These are phyloP conservation scores for Lucilia cuprina DNA, from an alignment of 1,140 invertebrate species.

Conservation along the genomic window DNA sequence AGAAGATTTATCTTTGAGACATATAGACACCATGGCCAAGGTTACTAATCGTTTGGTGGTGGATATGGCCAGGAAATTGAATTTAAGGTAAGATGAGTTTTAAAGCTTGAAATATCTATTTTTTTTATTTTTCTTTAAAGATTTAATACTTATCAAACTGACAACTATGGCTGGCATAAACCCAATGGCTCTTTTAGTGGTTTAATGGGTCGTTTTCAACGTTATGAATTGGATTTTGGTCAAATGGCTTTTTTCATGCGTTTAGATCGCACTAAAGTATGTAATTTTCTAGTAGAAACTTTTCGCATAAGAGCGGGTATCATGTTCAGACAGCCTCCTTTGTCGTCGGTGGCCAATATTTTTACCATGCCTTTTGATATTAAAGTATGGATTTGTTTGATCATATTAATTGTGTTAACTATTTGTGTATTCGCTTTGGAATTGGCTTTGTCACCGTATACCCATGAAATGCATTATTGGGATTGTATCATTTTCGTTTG, in stretches of 20 bases:
- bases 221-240: slow-evolving; percentile 65
- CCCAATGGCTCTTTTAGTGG: slow-evolving; percentile 67
- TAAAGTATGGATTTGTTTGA: slow-evolving; percentile 69
- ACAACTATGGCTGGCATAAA: slow-evolving; percentile 65
- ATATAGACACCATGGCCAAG: slow-evolving; percentile 66
- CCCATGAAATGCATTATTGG: slow-evolving; percentile 56
- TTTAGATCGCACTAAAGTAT: slow-evolving; percentile 63
- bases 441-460: slow-evolving; percentile 47
- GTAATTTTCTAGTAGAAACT: slow-evolving; percentile 66
- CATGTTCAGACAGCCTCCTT: slow-evolving; percentile 72
- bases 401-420: slow-evolving; percentile 54
- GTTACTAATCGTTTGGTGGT: slow-evolving; percentile 64
- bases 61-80: slow-evolving; percentile 62
- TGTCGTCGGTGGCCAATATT: slow-evolving; percentile 72
- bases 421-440: slow-evolving; percentile 50
- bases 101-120: too few relatives aligned
- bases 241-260: slow-evolving; percentile 67
- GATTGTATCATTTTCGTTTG: slow-evolving; percentile 65
- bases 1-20: slow-evolving; percentile 62
- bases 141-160: slow-evolving; percentile 64
- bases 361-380: slow-evolving; percentile 71
- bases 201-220: slow-evolving; percentile 66
- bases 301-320: slow-evolving; percentile 63
- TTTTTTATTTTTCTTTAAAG: slow-evolving; percentile 45
- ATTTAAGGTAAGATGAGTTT: slow-evolving; percentile 60